phyloP scores from a whole-genome alignment of 2,797 vertebrate genomes.

The Chelon labrosus region DNA sequence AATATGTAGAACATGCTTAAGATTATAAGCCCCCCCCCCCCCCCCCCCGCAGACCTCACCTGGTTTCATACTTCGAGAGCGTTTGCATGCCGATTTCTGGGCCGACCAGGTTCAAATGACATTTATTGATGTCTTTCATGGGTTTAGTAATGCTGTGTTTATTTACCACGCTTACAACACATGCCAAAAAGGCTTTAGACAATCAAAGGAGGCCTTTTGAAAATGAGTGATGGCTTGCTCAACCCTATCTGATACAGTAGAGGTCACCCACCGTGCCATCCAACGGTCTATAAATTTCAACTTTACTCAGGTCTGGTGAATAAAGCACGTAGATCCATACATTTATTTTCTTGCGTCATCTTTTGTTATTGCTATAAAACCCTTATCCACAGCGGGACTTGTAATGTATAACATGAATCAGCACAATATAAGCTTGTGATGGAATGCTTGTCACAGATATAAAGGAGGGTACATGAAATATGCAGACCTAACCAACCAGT shows the following conservation, averaged over 20 bases:
- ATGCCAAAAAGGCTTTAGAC: slow-evolving; percentile 21
- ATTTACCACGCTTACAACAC: slow-evolving; percentile 12
- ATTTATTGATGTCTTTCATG: slow-evolving; percentile 38
- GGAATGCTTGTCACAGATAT: neutral
- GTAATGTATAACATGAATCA: no score
- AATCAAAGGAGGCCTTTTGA: slow-evolving; percentile 12
- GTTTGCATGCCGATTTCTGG: slow-evolving; percentile 46
- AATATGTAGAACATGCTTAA: slow-evolving; percentile 55
- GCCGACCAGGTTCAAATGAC: slow-evolving; percentile 29
- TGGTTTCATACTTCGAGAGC: slow-evolving; percentile 44
- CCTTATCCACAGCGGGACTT: no score
- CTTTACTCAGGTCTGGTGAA: neutral
- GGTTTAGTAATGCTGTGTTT: slow-evolving; percentile 23
- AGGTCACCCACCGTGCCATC: slow-evolving; percentile 36
- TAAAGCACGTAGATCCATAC: neutral
- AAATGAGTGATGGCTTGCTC: slow-evolving; percentile 32
- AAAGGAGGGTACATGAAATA: neutral
- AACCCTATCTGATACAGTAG: slow-evolving; percentile 46
- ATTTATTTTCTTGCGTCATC: no score
- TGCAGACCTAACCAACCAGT: no score
- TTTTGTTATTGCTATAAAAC: no score
- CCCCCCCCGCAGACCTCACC: slow-evolving; percentile 52
- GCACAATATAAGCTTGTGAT: no score
- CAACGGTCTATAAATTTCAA: neutral
- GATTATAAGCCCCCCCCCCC: slow-evolving; percentile 40